Percentiles rank a stretch among this genome's conserved stretches.
Conservation (phyloP, 2,888 invertebrate species). For the Agonopterix subpropinquella region DNA sequence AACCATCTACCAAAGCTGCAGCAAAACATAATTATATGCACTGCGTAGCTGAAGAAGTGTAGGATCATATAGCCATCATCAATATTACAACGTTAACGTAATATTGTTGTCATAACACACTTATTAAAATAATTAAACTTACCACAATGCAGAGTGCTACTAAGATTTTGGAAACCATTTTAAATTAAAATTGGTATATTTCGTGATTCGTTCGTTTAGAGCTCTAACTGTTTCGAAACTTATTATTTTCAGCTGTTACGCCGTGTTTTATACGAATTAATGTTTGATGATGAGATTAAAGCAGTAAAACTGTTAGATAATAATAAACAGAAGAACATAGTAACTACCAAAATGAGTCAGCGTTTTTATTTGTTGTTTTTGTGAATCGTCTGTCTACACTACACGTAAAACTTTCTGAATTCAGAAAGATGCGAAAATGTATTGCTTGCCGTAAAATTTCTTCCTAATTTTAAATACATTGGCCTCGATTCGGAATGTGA, state of each 20-base stretch:
- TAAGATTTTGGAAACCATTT: slow-evolving; percentile 54
- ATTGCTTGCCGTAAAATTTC: too few relatives aligned
- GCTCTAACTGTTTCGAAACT: slow-evolving; percentile 23
- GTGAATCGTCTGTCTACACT: neutral
- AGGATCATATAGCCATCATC: too few relatives aligned
- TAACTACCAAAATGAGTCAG: neutral
- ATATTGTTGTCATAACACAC: too few relatives aligned
- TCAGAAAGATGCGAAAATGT: too few relatives aligned
- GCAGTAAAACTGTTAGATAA: slow-evolving; percentile 2
- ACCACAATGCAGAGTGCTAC: slow-evolving; percentile 50
- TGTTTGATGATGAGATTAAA: slow-evolving; percentile 44
- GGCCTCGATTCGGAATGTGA: too few relatives aligned
- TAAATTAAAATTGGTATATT: slow-evolving; percentile 22
- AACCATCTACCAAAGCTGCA: too few relatives aligned
- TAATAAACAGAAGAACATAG: too few relatives aligned
- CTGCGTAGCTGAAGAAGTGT: too few relatives aligned
- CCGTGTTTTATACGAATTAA: slow-evolving; percentile 42
- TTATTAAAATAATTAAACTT: slow-evolving; percentile 24
- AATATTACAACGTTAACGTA: too few relatives aligned
- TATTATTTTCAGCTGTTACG: slow-evolving; percentile 18
- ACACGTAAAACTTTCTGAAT: too few relatives aligned
- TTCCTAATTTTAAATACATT: too few relatives aligned
- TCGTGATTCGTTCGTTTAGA: slow-evolving; percentile 21
- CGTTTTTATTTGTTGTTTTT: neutral
- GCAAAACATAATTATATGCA: too few relatives aligned